These are phyloP conservation scores for Pangasius macronema DNA, from an alignment of 2,797 vertebrate genomes.

Conservation along the genomic window DNA sequence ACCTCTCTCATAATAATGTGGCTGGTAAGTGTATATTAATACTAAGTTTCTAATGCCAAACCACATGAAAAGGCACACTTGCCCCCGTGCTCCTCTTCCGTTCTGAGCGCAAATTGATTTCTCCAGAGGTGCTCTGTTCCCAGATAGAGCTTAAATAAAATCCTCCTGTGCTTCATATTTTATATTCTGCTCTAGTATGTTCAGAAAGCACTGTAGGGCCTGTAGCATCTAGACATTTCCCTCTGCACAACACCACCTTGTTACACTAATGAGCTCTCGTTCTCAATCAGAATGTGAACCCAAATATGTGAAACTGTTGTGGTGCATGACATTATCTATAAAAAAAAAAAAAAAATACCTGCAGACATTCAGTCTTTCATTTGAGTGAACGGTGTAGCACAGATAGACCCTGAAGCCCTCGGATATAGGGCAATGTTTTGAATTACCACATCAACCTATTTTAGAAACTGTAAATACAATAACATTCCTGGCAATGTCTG, in stretches of 20 bases:
- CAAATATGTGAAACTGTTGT: conserved; percentile 11
- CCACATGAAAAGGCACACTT: background rate
- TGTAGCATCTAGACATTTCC: background rate
- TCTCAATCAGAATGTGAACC: background rate
- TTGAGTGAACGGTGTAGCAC: background rate
- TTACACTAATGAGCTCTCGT: conserved; percentile 18
- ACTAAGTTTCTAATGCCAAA: background rate
- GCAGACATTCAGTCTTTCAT: background rate
- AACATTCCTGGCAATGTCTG: background rate
- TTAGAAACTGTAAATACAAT: conserved; percentile 7
- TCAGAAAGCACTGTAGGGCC: background rate
- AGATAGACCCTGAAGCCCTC: background rate
- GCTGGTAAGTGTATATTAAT: background rate
- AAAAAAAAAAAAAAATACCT: background rate
- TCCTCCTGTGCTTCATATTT: background rate
- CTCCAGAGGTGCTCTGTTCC: background rate
- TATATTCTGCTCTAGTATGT: background rate
- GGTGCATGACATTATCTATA: background rate
- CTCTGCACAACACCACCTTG: background rate
- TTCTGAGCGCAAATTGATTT: conserved; percentile 8
- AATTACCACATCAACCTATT: background rate
- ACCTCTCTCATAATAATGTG: background rate
- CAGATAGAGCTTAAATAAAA: conserved; percentile 21
- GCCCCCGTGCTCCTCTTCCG: background rate
- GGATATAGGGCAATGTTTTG: background rate